Conservation (phyloP, 2,888 invertebrate genomes). For the Platycheirus albimanus region DNA sequence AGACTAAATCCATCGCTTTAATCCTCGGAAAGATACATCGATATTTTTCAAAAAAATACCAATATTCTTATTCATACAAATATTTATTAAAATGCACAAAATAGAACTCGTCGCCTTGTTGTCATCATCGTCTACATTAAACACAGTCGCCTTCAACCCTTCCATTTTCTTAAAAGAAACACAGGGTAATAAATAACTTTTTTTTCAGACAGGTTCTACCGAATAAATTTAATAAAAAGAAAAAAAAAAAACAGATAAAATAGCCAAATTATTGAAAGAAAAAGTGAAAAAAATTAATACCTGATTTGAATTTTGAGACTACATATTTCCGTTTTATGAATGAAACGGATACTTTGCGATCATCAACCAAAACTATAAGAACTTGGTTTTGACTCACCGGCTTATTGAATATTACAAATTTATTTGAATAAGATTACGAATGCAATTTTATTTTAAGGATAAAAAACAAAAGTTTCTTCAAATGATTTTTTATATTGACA, state of each 20-base stretch:
- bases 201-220: conserved; percentile 39
- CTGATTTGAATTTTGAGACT: conserved; percentile 11
- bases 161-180: conserved; percentile 9
- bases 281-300: conserved; percentile 4
- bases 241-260: conserved; percentile 5
- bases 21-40: not conserved
- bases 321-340: conserved; percentile 69
- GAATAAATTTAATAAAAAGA: not conserved
- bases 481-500: not conserved
- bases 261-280: not conserved
- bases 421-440: not conserved
- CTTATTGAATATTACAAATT: not conserved
- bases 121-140: conserved; percentile 17
- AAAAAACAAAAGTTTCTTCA: not conserved
- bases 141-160: not conserved
- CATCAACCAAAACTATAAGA: conserved; percentile 30
- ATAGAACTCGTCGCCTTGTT: conserved; percentile 50
- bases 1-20: conserved; percentile 49
- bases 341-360: too few species aligned
- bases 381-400: not conserved
- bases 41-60: conserved; percentile 23
- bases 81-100: conserved; percentile 52
- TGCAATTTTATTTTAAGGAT: not conserved
- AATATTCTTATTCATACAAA: conserved; percentile 52
- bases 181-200: conserved; percentile 42